A percentile compares a stretch with the other conserved stretches of the same genome.
Conservation (phyloP, 2,888 invertebrate species). For the Platerodrilus igneus region DNA sequence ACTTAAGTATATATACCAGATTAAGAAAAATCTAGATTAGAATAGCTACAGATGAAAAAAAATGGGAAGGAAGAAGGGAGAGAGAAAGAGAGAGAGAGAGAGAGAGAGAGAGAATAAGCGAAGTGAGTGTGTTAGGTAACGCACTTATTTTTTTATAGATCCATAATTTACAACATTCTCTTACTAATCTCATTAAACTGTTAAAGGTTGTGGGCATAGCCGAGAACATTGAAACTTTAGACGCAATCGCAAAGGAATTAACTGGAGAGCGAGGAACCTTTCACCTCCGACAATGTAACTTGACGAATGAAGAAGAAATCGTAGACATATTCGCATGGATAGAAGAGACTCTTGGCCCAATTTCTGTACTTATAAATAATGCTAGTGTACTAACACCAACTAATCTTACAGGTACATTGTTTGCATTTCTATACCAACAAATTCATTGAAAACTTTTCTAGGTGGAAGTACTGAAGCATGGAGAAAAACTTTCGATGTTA, state of each 20-base stretch:
- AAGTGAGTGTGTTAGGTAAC: too few species aligned
- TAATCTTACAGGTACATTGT: slow-evolving; percentile 13
- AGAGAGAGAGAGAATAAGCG: too few species aligned
- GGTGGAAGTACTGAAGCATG: slow-evolving; percentile 31
- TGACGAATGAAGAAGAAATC: slow-evolving; percentile 15
- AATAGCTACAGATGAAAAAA: too few species aligned
- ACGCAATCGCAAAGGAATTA: slow-evolving; percentile 12
- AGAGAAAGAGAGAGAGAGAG: too few species aligned
- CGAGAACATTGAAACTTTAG: slow-evolving; percentile 12
- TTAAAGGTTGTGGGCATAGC: slow-evolving; percentile 21
- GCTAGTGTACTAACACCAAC: slow-evolving; percentile 16
- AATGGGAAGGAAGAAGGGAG: too few species aligned
- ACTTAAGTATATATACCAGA: too few species aligned
- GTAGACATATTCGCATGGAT: slow-evolving; percentile 16
- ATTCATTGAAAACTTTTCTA: slow-evolving; percentile 6
- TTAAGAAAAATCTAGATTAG: too few species aligned
- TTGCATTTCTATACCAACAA: not conserved
- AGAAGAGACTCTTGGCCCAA: slow-evolving; percentile 15
- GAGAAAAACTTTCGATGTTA: slow-evolving; percentile 33
- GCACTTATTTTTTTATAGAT: not conserved
- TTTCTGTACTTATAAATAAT: slow-evolving; percentile 17
- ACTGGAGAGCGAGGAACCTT: slow-evolving; percentile 13
- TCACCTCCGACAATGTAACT: slow-evolving; percentile 15
- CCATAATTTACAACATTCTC: not conserved
- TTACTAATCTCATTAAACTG: not conserved